Evolutionary conservation across 2,113 vertebrate species (phyloP).

Genomic region (Halcyon senegalensis): DNA sequence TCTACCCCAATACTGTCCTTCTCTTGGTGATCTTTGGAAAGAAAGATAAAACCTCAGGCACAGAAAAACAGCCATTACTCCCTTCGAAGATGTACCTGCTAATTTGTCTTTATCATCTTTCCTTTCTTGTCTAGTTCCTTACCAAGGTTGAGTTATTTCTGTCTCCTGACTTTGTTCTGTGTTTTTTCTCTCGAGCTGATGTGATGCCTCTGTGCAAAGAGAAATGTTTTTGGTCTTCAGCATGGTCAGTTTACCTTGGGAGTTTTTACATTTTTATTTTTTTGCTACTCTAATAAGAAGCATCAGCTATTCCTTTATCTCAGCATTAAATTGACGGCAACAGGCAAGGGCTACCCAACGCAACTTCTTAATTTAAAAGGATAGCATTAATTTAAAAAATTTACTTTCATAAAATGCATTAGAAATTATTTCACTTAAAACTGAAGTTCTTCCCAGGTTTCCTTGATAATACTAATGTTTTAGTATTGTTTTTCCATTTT

Average conservation of each 20-base stretch:
- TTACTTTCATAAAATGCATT: background rate
- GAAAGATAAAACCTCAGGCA: conserved; percentile 8
- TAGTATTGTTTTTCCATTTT: background rate
- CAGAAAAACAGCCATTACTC: background rate
- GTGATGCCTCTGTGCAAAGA: background rate
- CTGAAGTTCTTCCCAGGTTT: background rate
- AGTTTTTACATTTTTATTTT: background rate
- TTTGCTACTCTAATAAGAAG: background rate
- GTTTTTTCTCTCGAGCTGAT: background rate
- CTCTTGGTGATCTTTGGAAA: background rate
- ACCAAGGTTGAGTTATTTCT: background rate
- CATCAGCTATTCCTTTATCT: background rate
- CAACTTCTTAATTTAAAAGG: background rate
- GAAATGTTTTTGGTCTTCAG: background rate
- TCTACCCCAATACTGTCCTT: background rate
- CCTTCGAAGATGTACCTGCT: background rate
- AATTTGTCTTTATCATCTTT: background rate
- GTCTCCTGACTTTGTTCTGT: background rate
- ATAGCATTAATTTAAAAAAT: background rate
- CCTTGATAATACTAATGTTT: background rate
- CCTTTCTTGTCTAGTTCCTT: background rate
- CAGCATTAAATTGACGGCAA: background rate
- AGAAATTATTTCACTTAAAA: background rate
- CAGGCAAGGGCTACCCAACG: background rate
- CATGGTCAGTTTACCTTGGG: background rate